These are phyloP conservation scores for Bacillus rossius DNA, from an alignment of 1,140 invertebrate species.

Conservation along the genomic window DNA sequence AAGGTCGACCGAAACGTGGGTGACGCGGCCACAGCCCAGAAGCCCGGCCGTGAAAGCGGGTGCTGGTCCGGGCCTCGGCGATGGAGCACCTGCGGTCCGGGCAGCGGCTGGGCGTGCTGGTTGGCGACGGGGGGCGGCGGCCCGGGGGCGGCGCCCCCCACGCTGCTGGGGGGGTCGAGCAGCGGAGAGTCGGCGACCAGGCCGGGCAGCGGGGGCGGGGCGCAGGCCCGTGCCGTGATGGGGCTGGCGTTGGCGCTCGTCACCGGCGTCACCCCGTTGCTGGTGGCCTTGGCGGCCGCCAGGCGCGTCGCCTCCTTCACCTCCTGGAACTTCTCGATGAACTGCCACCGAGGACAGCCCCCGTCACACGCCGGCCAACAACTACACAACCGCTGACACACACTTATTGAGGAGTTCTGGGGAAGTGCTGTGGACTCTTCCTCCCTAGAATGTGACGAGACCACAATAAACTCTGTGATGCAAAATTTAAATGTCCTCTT, in stretches of 20 bases:
- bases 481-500: too few relatives aligned
- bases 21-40: too few relatives aligned
- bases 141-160: not conserved
- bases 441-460: too few relatives aligned
- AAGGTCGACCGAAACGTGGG: too few relatives aligned
- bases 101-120: slow-evolving; percentile 48
- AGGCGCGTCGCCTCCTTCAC: slow-evolving; percentile 90
- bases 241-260: slow-evolving; percentile 82
- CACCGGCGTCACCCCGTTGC: slow-evolving; percentile 72
- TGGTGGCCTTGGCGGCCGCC: slow-evolving; percentile 51
- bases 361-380: too few relatives aligned
- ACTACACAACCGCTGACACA: too few relatives aligned
- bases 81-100: slow-evolving; percentile 41
- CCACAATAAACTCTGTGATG: too few relatives aligned
- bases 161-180: slow-evolving; percentile 8
- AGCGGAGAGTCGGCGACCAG: not conserved
- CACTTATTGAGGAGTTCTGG: too few relatives aligned
- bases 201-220: slow-evolving; percentile 33
- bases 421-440: too few relatives aligned
- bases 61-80: too few relatives aligned
- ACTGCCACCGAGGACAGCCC: slow-evolving; percentile 57
- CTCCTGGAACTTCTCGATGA: slow-evolving; percentile 98
- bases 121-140: slow-evolving; percentile 30
- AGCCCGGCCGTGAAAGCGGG: too few relatives aligned
- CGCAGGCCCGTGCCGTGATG: slow-evolving; percentile 58